Percentiles rank a stretch among this genome's conserved stretches.
phyloP scores from a whole-genome alignment of 2,888 invertebrate genomes.

The Parasteatoda lunata region DNA sequence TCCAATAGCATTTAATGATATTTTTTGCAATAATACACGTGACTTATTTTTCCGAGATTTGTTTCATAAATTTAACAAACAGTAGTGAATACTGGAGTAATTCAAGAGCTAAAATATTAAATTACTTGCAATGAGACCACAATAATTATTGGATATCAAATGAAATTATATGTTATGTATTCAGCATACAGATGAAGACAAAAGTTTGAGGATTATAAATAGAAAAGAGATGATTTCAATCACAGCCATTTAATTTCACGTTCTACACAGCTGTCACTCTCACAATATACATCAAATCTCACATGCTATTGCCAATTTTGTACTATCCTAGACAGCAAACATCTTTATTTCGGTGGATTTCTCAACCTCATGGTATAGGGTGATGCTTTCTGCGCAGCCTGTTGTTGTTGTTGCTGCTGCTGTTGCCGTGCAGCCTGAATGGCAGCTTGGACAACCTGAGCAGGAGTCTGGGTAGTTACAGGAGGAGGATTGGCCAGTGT shows the following conservation, averaged over 20 bases:
- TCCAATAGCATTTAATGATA: no score
- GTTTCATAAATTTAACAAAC: background rate
- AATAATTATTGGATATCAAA: background rate
- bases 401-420: slow-evolving; percentile 31
- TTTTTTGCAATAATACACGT: no score
- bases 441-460: slow-evolving; percentile 64
- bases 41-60: background rate
- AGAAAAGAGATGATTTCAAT: background rate
- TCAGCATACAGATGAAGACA: background rate
- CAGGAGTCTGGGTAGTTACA: slow-evolving; percentile 18
- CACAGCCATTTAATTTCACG: background rate
- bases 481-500: slow-evolving; percentile 26
- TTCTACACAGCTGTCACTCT: background rate
- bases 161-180: background rate
- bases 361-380: slow-evolving; percentile 64
- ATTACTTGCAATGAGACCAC: background rate
- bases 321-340: background rate
- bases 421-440: slow-evolving; percentile 61
- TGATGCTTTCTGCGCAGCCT: slow-evolving; percentile 55
- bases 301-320: background rate
- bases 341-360: slow-evolving; percentile 56
- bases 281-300: background rate
- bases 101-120: background rate
- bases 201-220: background rate
- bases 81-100: background rate